Evolutionary conservation across 2,797 vertebrate species (phyloP).

Genomic region (Caiman crocodilus): DNA sequence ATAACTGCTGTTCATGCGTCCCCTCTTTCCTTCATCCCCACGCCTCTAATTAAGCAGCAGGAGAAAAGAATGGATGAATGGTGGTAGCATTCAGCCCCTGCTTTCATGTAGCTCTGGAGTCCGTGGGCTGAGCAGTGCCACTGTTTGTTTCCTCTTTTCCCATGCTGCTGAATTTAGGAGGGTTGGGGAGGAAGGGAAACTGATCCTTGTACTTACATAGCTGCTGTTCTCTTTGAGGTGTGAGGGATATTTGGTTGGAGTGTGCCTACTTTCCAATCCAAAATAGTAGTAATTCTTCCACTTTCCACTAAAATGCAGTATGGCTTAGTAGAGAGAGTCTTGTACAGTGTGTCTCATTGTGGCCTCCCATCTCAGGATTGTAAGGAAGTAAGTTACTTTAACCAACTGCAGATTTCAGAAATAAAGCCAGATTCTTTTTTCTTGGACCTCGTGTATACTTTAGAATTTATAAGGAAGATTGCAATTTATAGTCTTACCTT

Average conservation of each 20-base stretch:
- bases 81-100: too few relatives aligned
- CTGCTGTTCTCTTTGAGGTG: background rate
- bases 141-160: too few relatives aligned
- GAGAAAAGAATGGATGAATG: too few relatives aligned
- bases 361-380: background rate
- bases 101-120: too few relatives aligned
- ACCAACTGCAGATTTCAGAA: background rate
- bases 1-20: too few relatives aligned
- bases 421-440: background rate
- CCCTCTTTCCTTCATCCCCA: too few relatives aligned
- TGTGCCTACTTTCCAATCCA: background rate
- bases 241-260: background rate
- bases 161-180: too few relatives aligned
- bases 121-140: too few relatives aligned
- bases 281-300: background rate
- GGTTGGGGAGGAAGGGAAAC: background rate
- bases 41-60: too few relatives aligned
- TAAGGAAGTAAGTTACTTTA: background rate
- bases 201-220: background rate
- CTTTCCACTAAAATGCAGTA: background rate
- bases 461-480: background rate
- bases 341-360: background rate
- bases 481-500: background rate
- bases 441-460: accelerated
- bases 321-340: background rate